Percentiles rank a stretch among this genome's conserved stretches.
Evolutionary conservation across 2,797 vertebrate species (phyloP).

Genomic region (Microchirus variegatus): DNA sequence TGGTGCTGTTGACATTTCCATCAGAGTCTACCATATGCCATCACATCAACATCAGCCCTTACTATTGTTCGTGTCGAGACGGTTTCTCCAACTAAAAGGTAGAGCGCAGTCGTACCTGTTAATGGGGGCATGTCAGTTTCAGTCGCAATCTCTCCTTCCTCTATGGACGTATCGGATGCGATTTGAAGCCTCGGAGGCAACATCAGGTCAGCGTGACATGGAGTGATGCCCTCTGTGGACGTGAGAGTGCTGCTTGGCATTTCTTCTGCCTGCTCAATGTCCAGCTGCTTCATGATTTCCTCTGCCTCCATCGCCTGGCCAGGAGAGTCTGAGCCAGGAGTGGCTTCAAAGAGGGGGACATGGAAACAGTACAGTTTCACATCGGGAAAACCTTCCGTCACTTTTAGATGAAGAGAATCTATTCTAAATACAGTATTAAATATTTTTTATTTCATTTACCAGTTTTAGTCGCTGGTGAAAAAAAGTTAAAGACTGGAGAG

Average conservation of each 20-base stretch:
- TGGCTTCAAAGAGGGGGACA: conserved; percentile 73
- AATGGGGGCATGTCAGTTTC: conserved; percentile 92
- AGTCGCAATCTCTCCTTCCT: conserved; percentile 86
- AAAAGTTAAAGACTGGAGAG: conserved; percentile 99
- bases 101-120: conserved; percentile 70
- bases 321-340: conserved; percentile 93
- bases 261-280: conserved; percentile 94
- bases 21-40: too few species aligned
- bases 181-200: conserved; percentile 77
- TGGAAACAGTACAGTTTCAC: not conserved
- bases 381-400: not conserved
- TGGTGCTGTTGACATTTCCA: too few species aligned
- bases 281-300: conserved; percentile 96
- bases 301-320: conserved; percentile 95
- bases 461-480: conserved; percentile 99
- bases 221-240: conserved; percentile 74
- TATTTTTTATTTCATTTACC: conserved; percentile 81
- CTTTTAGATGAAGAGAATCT: not conserved
- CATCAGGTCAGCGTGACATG: conserved; percentile 76
- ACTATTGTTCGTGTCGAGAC: too few species aligned
- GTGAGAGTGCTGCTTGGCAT: conserved; percentile 90
- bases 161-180: conserved; percentile 74
- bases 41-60: too few species aligned
- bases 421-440: not conserved
- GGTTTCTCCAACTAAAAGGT: not conserved